phyloP scores from a whole-genome alignment of 2,113 vertebrate genomes.

The Martes martes region DNA sequence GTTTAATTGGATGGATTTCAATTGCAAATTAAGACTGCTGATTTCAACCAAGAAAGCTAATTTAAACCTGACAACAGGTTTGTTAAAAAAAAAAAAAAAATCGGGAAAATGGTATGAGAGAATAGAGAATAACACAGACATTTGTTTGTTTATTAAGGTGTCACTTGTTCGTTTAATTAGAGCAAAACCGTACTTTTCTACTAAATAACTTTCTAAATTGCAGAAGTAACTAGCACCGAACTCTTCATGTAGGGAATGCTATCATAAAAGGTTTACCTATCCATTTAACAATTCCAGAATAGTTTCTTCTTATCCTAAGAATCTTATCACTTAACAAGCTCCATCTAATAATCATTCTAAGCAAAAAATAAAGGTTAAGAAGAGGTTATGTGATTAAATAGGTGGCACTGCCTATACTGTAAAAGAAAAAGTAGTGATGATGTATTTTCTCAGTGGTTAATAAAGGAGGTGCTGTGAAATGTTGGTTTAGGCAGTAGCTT shows the following conservation, averaged over 20 bases:
- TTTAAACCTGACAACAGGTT: constrained; percentile 72
- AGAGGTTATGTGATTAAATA: background rate
- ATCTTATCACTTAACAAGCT: background rate
- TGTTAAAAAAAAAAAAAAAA: constrained; percentile 21
- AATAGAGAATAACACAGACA: constrained; percentile 46
- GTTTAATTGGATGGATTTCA: constrained; percentile 89
- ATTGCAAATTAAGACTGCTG: constrained; percentile 85
- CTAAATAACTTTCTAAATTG: constrained; percentile 62
- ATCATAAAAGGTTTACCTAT: background rate
- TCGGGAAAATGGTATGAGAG: constrained; percentile 34
- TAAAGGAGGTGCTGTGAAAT: background rate
- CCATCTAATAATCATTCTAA: background rate
- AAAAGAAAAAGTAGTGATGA: background rate
- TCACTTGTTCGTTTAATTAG: constrained; percentile 70
- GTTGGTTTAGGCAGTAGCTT: background rate
- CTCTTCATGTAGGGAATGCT: background rate
- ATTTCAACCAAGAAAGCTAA: constrained; percentile 81
- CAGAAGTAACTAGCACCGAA: background rate
- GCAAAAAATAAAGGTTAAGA: background rate
- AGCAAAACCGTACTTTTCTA: constrained; percentile 50
- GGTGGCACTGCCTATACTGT: background rate
- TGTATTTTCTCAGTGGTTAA: background rate
- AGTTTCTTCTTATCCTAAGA: background rate
- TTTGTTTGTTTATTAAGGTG: constrained; percentile 61
- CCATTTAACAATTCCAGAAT: background rate